These are phyloP conservation scores for Neocrepidodera transversa DNA, from an alignment of 2,888 invertebrate species.

Conservation along the genomic window DNA sequence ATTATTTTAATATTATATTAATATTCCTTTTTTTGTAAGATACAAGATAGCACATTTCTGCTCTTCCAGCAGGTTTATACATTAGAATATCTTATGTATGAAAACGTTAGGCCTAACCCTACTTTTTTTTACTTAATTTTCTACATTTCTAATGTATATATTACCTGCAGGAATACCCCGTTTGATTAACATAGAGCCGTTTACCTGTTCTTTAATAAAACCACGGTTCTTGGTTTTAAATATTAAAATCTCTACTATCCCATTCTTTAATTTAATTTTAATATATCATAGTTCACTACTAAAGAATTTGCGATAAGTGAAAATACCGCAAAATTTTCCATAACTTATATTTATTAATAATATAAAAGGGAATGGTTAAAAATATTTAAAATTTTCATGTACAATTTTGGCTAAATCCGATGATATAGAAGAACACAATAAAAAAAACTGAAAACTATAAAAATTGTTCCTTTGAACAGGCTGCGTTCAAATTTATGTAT, in stretches of 20 bases:
- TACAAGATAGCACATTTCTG: conserved; percentile 26
- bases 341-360: too few species aligned
- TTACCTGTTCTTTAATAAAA: conserved; percentile 39
- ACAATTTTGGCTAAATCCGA: too few species aligned
- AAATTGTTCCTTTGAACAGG: too few species aligned
- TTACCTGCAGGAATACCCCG: conserved; percentile 45
- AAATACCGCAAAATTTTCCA: too few species aligned
- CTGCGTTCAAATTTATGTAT: too few species aligned
- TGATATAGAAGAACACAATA: too few species aligned
- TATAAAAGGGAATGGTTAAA: too few species aligned
- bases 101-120: conserved; percentile 50
- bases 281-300: too few species aligned
- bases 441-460: too few species aligned
- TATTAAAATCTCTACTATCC: conserved; percentile 19
- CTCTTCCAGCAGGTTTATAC: conserved; percentile 49
- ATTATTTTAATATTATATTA: background rate
- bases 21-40: conserved; percentile 23
- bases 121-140: conserved; percentile 39
- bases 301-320: too few species aligned
- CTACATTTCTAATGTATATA: conserved; percentile 45
- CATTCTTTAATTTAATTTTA: conserved; percentile 1
- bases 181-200: conserved; percentile 40
- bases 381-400: too few species aligned
- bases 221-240: conserved; percentile 43
- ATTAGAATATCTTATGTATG: conserved; percentile 41